phyloP scores from a whole-genome alignment of 2,797 vertebrate species.

The Acanthurus tractus region DNA sequence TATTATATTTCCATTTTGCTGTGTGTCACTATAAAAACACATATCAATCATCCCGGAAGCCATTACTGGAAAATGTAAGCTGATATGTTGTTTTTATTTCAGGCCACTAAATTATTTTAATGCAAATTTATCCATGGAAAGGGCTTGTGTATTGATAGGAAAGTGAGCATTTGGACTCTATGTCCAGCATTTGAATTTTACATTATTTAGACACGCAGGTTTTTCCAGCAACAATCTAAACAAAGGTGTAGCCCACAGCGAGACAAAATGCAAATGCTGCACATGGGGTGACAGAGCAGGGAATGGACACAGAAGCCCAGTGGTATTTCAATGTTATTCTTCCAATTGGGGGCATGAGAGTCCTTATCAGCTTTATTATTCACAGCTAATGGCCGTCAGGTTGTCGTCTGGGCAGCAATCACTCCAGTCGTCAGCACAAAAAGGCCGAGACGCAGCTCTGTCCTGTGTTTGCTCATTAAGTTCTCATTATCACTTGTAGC shows the following conservation, averaged over 20 bases:
- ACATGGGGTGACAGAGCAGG: conserved; percentile 35
- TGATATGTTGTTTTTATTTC: conserved; percentile 22
- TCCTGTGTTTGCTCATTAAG: conserved; percentile 75
- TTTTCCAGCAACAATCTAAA: conserved; percentile 51
- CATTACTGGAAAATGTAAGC: conserved; percentile 47
- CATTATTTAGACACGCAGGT: conserved; percentile 53
- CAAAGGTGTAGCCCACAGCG: conserved; percentile 55
- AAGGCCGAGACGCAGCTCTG: conserved; percentile 49
- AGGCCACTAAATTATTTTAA: conserved; percentile 53
- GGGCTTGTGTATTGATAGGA: conserved; percentile 43
- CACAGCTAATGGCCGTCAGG: conserved; percentile 73
- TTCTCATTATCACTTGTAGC: conserved; percentile 59
- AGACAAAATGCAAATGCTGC: conserved; percentile 71
- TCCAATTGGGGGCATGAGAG: conserved; percentile 57
- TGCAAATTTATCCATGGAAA: conserved; percentile 66
- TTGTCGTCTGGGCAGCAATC: conserved; percentile 59
- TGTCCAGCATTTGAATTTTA: conserved; percentile 58
- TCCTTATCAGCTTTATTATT: conserved; percentile 75
- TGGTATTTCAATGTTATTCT: conserved; percentile 64
- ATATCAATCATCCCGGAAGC: conserved; percentile 59
- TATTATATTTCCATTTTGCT: conserved; percentile 64
- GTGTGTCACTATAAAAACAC: conserved; percentile 58
- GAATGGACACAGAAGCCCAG: conserved; percentile 64
- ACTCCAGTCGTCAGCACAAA: conserved; percentile 70
- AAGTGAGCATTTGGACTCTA: conserved; percentile 56